Base-by-base conservation (phyloP, 2,797 vertebrate species). In the Scyliorhinus canicula region DNA sequence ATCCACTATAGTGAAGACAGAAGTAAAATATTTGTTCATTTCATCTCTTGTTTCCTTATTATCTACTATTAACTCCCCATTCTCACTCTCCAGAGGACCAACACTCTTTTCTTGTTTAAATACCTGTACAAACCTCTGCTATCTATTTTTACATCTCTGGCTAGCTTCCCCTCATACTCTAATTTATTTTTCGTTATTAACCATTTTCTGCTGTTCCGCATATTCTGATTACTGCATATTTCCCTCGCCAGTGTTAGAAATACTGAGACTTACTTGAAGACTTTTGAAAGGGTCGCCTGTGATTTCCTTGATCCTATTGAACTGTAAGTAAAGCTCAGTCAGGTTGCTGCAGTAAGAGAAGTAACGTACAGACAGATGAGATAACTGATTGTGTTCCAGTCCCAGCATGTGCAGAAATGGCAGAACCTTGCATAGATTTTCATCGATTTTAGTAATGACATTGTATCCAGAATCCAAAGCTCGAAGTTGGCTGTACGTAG, bases 351-450 rank as follows among this genome's bases (percentile, higher is more conserved):
- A 99, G 95, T 95, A 96, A 93, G 91, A 95, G 95, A 99, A 96
- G 82, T 98, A 97, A 93, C 96, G 96, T 52, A 97, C 96, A 35
- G 96, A 97, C 95, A 99, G 96, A 1, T 97, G 95, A 95, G 26
- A 50, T 19, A 99, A 96, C 95, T 98, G 96, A 50, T 99, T 99
- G 95, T 98, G 98, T 93, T 97, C 96, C 40, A 99, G 93, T 19
- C 97, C 97, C 95, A 99, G 97, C 5, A 96, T 96, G 95, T 96
- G 96, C 96, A 99, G 96, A n/a, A 96, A 95, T 0, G 97, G 97
- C 95, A 98, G 96, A 0, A 95, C 96, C 95, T 96, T 96, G 96
- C 99, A 99, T 95, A 99, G 21, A 31, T 95, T 96, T 47, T 95
- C 95, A 0, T 98, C 97, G 95, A 99, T 95, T 95, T 96, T 97